A percentile compares a stretch with the other conserved stretches of the same genome.
Evolutionary conservation across 2,888 invertebrate genomes (phyloP).

Genomic region (Amphipyra berbera): DNA sequence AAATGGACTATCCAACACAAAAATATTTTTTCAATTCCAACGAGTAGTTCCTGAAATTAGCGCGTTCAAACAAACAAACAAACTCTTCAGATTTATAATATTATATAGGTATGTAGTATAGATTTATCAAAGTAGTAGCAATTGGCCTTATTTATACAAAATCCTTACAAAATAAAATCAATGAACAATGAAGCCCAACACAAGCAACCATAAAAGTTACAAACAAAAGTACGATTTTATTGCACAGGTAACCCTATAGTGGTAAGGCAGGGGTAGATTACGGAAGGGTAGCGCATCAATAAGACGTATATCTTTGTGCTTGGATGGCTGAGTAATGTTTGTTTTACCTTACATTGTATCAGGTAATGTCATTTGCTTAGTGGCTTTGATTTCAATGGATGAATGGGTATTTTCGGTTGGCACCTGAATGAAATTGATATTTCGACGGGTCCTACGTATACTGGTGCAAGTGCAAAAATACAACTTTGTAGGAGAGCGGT

Average conservation of each 20-base stretch:
- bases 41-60: no score
- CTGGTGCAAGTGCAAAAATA: no score
- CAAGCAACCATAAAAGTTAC: not conserved
- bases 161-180: not conserved
- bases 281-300: constrained; percentile 35
- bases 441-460: no score
- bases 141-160: not conserved
- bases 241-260: constrained; percentile 25
- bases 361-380: constrained; percentile 22
- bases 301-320: constrained; percentile 40
- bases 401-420: no score
- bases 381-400: not conserved
- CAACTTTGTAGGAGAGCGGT: no score
- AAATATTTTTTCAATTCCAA: no score
- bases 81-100: no score
- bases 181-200: not conserved
- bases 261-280: constrained; percentile 28
- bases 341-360: constrained; percentile 28
- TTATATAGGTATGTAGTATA: no score
- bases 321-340: constrained; percentile 43
- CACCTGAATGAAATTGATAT: no score
- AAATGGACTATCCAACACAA: no score
- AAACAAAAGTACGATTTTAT: not conserved
- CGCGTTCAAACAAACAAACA: no score
- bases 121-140: no score